phyloP scores from a whole-genome alignment of 2,113 vertebrate species.

The Excalfactoria chinensis region DNA sequence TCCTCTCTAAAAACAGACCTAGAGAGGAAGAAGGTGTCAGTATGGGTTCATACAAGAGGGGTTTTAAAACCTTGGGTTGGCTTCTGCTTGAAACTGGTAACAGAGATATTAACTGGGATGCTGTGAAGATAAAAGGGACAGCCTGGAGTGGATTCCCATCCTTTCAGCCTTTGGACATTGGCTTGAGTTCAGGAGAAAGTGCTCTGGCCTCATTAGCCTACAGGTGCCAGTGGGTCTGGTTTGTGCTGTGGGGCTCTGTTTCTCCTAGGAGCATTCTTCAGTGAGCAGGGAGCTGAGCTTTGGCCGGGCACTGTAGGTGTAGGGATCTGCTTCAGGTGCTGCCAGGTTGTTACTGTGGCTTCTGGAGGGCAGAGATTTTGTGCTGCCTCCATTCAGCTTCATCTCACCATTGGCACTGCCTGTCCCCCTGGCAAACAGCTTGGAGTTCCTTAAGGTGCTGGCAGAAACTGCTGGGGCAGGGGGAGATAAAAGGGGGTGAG shows the following conservation, averaged over 20 bases:
- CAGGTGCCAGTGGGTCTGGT: not conserved
- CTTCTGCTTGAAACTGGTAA: not conserved
- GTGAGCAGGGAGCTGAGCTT: not conserved
- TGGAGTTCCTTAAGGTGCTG: not conserved
- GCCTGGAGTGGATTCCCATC: not conserved
- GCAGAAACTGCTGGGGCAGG: not conserved
- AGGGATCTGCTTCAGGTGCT: not conserved
- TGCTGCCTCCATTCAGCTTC: not conserved
- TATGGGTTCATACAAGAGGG: not conserved
- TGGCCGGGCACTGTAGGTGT: rapidly evolving
- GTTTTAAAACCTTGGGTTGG: not conserved
- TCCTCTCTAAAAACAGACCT: not conserved
- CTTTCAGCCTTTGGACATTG: not conserved
- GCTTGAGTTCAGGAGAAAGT: not conserved
- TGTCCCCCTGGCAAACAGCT: not conserved
- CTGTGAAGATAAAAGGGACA: not conserved
- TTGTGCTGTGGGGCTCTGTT: not conserved
- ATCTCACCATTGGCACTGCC: not conserved
- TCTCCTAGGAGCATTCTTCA: not conserved
- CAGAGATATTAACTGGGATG: not conserved
- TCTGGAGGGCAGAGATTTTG: not conserved
- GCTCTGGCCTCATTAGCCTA: not conserved
- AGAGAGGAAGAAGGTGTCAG: not conserved
- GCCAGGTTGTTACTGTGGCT: not conserved
- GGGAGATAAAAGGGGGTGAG: too few species aligned